These are phyloP conservation scores for Styela clava DNA, from an alignment of 23 tunicate species.

Conservation along the genomic window DNA sequence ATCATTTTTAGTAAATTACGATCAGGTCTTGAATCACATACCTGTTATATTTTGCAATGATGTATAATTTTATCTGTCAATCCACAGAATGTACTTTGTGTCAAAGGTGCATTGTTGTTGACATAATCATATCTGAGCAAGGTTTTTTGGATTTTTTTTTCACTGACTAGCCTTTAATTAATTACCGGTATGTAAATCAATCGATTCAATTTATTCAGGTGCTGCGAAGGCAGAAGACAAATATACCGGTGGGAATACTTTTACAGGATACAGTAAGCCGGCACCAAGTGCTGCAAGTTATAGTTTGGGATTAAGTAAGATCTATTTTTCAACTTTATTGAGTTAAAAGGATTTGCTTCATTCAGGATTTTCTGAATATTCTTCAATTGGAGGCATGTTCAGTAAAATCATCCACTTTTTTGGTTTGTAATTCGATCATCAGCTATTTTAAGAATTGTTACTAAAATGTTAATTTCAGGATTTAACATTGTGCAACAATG, in stretches of 20 bases:
- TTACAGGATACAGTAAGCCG: neutral
- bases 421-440: too few relatives aligned
- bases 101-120: neutral
- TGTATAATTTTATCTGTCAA: conserved; percentile 32
- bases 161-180: neutral
- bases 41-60: conserved; percentile 33
- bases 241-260: neutral
- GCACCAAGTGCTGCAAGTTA: neutral
- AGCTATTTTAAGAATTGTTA: too few relatives aligned
- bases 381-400: too few relatives aligned
- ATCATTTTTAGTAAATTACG: too few relatives aligned
- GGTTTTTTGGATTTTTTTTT: neutral
- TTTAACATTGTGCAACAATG: too few relatives aligned
- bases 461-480: too few relatives aligned
- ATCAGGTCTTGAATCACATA: too few relatives aligned
- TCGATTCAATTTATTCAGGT: neutral
- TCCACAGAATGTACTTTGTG: conserved; percentile 18
- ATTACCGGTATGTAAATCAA: too few relatives aligned
- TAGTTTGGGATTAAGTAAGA: neutral
- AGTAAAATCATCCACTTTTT: too few relatives aligned
- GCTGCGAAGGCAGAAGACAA: neutral
- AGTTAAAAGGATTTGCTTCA: too few relatives aligned
- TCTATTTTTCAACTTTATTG: too few relatives aligned
- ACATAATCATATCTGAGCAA: neutral
- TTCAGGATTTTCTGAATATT: too few relatives aligned